Base-by-base conservation (phyloP, 2,797 vertebrate genomes). In the Propithecus deckenii region DNA sequence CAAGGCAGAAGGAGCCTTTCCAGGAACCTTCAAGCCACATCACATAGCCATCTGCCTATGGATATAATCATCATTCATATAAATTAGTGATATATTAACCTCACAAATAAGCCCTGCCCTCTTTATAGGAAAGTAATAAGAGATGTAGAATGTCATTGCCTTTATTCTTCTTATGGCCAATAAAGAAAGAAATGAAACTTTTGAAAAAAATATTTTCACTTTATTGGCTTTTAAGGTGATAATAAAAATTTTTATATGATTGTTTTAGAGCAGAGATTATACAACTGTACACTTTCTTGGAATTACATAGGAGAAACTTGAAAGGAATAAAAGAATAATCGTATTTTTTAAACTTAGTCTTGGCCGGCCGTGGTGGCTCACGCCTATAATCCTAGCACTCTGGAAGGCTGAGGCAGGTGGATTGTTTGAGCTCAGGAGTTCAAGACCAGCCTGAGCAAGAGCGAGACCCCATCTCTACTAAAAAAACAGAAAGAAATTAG, bases 91-190 rank as follows among this genome's bases (percentile, higher is more conserved):
- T 65, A 17, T 81, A 57, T 50, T 81, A 75, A 84, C 30, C 63
- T 75, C 41, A 79, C 50, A 84, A 46, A 63, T 86, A 92, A 83
- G 61, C 43, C 50, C 50, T 25, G 22, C 25, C 18, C 8, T 84
- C 84, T 89, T 87, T 81, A 67, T 78, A 93, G n/a, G 30, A 95
- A 71, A 90, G 20, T 90, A 67, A 95, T 94, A 94, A 93, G 92
- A 75, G 43, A 59, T 85, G 18, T 13, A 80, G 5, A 69, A 61
- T 87, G 59, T 94, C 57, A 75, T 32, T 80, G 28, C 74, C 50
- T 96, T 95, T 71, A 18, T 95, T 93, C 72, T 94, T n/a, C 85
- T 61, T 83, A 38, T 88, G 74, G 41, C 63, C 12, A 52, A 55
- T 50, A 65, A 35, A 83, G 28, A 83, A 89, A 80, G 25, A 93